phyloP scores from a whole-genome alignment of 1,140 invertebrate species.

The Papilio polyxenes region DNA sequence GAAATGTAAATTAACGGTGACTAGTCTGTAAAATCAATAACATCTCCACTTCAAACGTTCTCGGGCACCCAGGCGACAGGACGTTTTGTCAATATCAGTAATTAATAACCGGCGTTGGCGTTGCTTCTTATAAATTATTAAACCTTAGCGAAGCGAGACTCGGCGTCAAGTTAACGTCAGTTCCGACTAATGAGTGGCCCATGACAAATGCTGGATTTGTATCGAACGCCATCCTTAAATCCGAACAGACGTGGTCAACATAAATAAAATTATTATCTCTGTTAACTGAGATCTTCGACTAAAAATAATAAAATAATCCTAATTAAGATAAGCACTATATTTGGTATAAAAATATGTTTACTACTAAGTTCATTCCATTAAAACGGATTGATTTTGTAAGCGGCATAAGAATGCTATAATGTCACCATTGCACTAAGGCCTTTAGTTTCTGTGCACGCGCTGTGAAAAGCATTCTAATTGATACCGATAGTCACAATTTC shows the following conservation, averaged over 20 bases:
- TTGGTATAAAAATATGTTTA: no score
- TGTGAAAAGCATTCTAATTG: conserved; percentile 6
- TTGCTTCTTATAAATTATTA: conserved; percentile 74
- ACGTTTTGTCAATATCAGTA: conserved; percentile 76
- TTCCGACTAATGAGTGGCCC: conserved; percentile 73
- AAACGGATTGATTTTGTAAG: background rate
- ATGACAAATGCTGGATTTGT: conserved; percentile 76
- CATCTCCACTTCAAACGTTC: conserved; percentile 61
- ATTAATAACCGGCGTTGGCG: conserved; percentile 70
- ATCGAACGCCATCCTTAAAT: conserved; percentile 55
- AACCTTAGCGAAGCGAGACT: conserved; percentile 69
- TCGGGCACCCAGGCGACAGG: conserved; percentile 56
- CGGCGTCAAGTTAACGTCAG: conserved; percentile 76
- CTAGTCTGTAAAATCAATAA: conserved; percentile 58
- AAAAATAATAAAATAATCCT: background rate
- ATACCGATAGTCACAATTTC: conserved; percentile 3
- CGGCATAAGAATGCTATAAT: background rate
- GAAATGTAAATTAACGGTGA: conserved; percentile 40
- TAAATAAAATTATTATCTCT: background rate
- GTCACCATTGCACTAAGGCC: background rate
- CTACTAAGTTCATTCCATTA: no score
- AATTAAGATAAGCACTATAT: no score
- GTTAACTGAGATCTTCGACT: background rate
- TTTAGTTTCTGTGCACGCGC: background rate
- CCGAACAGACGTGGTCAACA: conserved; percentile 50